phyloP scores from a whole-genome alignment of 37 sponge, comb jelly and placozoan species.

The Lycopodina hypogea region DNA sequence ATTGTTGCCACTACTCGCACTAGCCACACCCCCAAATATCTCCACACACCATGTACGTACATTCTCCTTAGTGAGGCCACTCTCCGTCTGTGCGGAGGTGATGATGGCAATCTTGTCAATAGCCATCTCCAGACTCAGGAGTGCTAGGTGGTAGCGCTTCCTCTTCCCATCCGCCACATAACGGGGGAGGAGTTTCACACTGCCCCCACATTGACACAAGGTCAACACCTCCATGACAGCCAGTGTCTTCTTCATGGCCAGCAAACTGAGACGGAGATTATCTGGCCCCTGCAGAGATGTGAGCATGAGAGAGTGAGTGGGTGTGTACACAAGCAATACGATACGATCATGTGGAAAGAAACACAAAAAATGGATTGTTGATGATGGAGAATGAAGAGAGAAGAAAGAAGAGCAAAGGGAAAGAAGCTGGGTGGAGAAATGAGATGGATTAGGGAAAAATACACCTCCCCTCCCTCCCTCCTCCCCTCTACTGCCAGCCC shows the following conservation, averaged over 20 bases:
- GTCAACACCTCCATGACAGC: constrained; percentile 66
- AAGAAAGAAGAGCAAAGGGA: background rate
- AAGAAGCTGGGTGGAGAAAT: background rate
- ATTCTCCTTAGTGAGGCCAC: constrained; percentile 4
- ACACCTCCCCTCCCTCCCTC: too few species aligned
- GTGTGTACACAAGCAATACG: background rate
- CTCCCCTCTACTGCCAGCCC: too few species aligned
- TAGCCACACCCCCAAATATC: background rate
- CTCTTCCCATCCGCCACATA: constrained; percentile 24
- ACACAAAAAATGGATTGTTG: background rate
- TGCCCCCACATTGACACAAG: constrained; percentile 59
- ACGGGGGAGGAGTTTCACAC: constrained; percentile 32
- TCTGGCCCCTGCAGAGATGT: constrained; percentile 11
- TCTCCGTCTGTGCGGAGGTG: constrained; percentile 28
- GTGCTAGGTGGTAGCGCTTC: constrained; percentile 41
- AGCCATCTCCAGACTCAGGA: constrained; percentile 46
- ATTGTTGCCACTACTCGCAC: background rate
- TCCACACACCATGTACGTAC: constrained; percentile 13
- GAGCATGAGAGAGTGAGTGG: background rate
- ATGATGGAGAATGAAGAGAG: background rate
- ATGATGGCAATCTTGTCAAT: constrained; percentile 62
- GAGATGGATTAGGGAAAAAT: background rate
- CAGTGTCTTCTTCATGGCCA: constrained; percentile 56
- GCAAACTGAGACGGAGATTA: constrained; percentile 20
- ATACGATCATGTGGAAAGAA: background rate